These are phyloP conservation scores for Branchellion lobata DNA, from an alignment of 2,888 invertebrate species.

Conservation along the genomic window DNA sequence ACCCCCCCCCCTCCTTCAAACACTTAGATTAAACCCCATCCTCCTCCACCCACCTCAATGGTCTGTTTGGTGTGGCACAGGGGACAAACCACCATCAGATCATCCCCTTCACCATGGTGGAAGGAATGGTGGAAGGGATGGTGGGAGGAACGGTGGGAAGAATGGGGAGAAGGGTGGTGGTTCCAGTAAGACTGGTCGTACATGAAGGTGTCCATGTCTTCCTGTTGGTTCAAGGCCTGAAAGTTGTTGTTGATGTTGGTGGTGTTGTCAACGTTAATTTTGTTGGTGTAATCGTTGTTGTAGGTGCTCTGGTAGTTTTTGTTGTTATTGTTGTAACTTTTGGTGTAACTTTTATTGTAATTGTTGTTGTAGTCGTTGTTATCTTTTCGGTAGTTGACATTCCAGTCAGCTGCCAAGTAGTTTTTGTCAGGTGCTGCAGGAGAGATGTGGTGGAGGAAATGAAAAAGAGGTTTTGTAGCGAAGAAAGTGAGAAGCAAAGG, in stretches of 20 bases:
- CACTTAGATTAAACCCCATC: no score
- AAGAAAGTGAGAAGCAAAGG: no score
- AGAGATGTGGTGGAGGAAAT: no score
- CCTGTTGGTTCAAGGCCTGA: neutral
- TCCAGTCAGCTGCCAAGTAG: conserved; percentile 12
- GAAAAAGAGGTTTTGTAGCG: no score
- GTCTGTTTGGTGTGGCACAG: neutral
- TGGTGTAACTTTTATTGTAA: neutral
- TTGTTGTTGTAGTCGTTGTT: neutral
- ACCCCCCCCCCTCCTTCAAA: no score
- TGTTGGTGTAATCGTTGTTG: neutral
- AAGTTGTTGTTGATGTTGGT: neutral
- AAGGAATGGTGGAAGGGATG: neutral
- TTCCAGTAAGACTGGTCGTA: no score
- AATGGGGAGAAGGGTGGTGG: neutral
- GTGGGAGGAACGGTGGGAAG: neutral
- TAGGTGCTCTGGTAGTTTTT: neutral
- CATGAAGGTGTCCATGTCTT: no score
- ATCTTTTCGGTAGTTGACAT: neutral
- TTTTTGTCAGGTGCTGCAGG: neutral
- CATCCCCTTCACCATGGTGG: no score
- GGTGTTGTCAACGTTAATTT: neutral
- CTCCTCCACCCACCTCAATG: neutral
- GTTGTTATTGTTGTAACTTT: neutral
- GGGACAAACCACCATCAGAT: neutral